These are phyloP conservation scores for Gracilinanus agilis DNA, from an alignment of 2,113 vertebrate genomes.

Conservation along the genomic window DNA sequence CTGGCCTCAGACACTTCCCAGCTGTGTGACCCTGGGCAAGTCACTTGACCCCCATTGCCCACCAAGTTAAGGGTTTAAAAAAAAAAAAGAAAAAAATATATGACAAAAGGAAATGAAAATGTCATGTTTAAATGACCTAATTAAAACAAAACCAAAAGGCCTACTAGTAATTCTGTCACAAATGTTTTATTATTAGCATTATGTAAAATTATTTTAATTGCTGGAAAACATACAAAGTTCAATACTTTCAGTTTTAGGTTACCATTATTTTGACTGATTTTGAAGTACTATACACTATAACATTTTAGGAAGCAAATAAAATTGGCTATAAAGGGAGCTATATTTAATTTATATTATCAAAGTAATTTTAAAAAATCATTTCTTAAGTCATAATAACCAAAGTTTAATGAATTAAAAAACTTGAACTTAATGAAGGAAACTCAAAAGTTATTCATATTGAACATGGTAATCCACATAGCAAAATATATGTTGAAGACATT, in stretches of 20 bases:
- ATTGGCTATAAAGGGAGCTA: not conserved
- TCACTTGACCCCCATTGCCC: too few species aligned
- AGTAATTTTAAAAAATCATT: not conserved
- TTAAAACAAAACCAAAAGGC: not conserved
- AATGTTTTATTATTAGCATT: not conserved
- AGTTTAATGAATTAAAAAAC: not conserved
- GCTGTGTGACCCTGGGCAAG: too few species aligned
- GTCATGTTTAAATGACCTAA: not conserved
- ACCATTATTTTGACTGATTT: not conserved
- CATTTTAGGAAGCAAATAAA: not conserved
- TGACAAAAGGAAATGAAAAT: not conserved
- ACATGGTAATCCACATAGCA: not conserved
- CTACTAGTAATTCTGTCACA: not conserved
- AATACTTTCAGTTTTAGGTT: not conserved
- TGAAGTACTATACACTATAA: not conserved
- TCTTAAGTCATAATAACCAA: not conserved
- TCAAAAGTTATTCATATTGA: not conserved
- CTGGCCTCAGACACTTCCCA: too few species aligned
- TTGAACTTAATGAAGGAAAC: not conserved
- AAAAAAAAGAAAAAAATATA: too few species aligned
- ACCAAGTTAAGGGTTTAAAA: too few species aligned
- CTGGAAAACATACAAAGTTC: not conserved
- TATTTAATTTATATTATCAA: not conserved
- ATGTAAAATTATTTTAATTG: not conserved
- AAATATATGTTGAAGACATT: not conserved